Evolutionary conservation across 2,888 invertebrate genomes (phyloP).

Genomic region (Drosophila algonquin): DNA sequence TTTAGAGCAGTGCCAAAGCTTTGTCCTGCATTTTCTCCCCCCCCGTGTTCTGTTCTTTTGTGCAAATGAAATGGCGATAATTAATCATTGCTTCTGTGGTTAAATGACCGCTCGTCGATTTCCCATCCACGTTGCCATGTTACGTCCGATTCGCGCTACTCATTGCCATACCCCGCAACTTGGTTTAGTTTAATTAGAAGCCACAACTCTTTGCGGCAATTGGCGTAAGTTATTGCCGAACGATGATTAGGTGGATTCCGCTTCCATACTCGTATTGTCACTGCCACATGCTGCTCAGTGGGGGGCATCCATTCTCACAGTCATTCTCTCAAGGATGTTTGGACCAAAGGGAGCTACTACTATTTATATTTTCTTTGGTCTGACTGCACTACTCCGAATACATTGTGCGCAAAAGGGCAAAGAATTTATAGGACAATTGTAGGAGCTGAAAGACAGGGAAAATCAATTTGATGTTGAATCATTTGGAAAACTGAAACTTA

Average conservation of each 20-base stretch:
- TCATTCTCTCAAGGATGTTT: not conserved
- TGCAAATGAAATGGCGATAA: constrained; percentile 64
- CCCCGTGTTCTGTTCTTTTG: constrained; percentile 31
- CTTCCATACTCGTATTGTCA: constrained; percentile 46
- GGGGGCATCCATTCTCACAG: constrained; percentile 4
- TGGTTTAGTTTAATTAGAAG: constrained; percentile 74
- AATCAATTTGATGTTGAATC: not conserved
- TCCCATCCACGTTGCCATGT: constrained; percentile 1
- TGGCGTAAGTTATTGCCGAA: constrained; percentile 71
- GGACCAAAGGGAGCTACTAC: not conserved
- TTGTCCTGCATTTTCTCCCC: constrained; percentile 51
- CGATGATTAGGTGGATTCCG: constrained; percentile 65
- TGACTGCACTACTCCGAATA: constrained; percentile 60
- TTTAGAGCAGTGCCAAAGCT: constrained; percentile 52
- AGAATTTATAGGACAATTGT: constrained; percentile 82
- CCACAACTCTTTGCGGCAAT: constrained; percentile 55
- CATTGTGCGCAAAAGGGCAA: constrained; percentile 80
- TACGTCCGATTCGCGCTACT: constrained; percentile 50
- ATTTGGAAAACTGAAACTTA: constrained; percentile 47
- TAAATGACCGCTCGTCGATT: constrained; percentile 43
- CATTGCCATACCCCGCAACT: constrained; percentile 38
- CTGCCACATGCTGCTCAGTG: constrained; percentile 48
- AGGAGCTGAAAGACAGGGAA: constrained; percentile 68
- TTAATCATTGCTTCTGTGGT: constrained; percentile 71
- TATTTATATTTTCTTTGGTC: too few relatives aligned